A percentile compares a stretch with the other conserved stretches of the same genome.
Evolutionary conservation across 2,113 vertebrate genomes (phyloP).

Genomic region (Rhinogobius similis): DNA sequence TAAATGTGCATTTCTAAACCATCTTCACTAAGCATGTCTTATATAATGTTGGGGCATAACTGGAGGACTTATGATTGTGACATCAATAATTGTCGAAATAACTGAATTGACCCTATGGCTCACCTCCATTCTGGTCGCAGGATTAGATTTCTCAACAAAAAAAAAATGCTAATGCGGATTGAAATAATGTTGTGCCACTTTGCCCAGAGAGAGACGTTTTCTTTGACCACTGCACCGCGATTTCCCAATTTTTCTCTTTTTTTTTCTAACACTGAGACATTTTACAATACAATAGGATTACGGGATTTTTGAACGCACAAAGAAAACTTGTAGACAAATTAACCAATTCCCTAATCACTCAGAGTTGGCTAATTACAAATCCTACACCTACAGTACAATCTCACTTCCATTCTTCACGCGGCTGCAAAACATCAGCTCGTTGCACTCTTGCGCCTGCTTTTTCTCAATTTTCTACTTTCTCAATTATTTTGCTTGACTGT

Average conservation of each 20-base stretch:
- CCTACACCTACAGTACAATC: neutral
- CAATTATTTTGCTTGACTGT: neutral
- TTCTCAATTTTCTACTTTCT: too few relatives aligned
- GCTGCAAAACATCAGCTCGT: neutral
- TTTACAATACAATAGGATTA: constrained; percentile 45
- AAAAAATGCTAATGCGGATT: constrained; percentile 40
- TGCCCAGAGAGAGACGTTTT: neutral
- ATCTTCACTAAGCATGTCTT: neutral
- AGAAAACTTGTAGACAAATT: constrained; percentile 34
- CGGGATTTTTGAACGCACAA: constrained; percentile 35
- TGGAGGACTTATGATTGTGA: neutral
- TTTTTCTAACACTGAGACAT: constrained; percentile 32
- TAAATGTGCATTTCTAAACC: neutral
- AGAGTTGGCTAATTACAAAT: constrained; percentile 7
- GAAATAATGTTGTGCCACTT: constrained; percentile 14
- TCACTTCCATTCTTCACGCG: constrained; percentile 24
- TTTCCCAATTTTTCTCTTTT: constrained; percentile 32
- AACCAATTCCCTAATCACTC: constrained; percentile 32
- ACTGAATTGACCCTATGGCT: constrained; percentile 6
- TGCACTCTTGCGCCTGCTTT: neutral
- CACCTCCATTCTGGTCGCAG: constrained; percentile 14
- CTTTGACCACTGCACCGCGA: constrained; percentile 11
- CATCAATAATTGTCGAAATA: neutral
- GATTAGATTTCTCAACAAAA: constrained; percentile 63
- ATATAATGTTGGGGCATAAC: neutral